Evolutionary conservation across 2,113 vertebrate species (phyloP), one percentile per base, ranked within the genome.

Genomic region (Spermophilus dauricus): DNA sequence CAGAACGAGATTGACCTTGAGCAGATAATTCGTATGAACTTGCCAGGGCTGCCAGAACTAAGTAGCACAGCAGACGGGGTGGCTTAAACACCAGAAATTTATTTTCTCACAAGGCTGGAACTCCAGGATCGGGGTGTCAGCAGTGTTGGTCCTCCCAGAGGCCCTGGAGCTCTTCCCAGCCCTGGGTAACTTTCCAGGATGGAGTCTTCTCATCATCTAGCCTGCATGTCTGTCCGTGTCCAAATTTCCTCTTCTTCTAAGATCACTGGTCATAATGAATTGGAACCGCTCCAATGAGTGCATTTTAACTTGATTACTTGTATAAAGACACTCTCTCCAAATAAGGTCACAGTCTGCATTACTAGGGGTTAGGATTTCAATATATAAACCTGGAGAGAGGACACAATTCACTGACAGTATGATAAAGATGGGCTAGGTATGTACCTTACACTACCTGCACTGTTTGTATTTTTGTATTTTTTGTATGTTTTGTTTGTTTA

Each of bases 281-380:
- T 39, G 51, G 45, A 42, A 28, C 30, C 53, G 34, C 4, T 8
- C 13, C 14, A 45, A 67, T 2, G n/a, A 63, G 24, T 18, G n/a
- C 58, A 45, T 86, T 65, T 78, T 92, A 48, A 75, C 26, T 48
- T 30, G 42, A 61, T n/a, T 28, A 37, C 39, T 32, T 85, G 53
- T 84, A 11, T 39, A 81, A 80, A 84, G 81, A 87, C 63, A n/a
- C 72, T 48, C 4, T n/a, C 69, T 86, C 58, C 72, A 96, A 95
- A 92, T 56, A 42, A 86, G 13, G 39, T 63, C 92, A 73, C 20
- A 65, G 65, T 81, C 56, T 34, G 42, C 63, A 48, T 14, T 53
- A 17, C 3, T 28, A 30, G 58, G 51, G 51, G 8, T 81, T 12
- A 75, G 63, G n/a, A 58, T 28, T 94, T 89, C 83, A 73, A 56